These are phyloP conservation scores for Lasioglossum marginatum DNA, from an alignment of 2,888 invertebrate species.

Conservation along the genomic window DNA sequence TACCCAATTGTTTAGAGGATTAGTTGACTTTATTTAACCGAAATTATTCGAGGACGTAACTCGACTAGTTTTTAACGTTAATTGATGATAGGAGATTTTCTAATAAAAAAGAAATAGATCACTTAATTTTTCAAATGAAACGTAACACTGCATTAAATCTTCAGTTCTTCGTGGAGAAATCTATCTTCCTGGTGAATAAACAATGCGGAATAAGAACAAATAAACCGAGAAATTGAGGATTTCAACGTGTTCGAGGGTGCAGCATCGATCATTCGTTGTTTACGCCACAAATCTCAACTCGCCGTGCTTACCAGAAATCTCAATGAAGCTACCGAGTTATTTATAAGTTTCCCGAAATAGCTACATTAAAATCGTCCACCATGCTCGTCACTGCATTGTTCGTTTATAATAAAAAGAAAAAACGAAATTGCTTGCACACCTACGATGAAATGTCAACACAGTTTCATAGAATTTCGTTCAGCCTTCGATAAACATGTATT, in stretches of 20 bases:
- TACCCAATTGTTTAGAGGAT: background rate
- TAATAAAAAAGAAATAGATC: background rate
- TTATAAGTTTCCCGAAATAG: background rate
- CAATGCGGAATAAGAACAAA: background rate
- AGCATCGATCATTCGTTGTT: background rate
- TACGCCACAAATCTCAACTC: background rate
- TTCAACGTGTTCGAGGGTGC: background rate
- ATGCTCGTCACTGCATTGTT: background rate
- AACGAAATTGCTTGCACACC: background rate
- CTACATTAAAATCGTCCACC: constrained; percentile 1
- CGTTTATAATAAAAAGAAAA: background rate
- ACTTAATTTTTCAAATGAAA: background rate
- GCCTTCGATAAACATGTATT: background rate
- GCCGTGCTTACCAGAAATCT: background rate
- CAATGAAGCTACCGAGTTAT: background rate
- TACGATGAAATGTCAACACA: background rate
- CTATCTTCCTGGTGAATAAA: background rate
- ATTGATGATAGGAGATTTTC: no score
- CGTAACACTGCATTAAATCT: background rate
- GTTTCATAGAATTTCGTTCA: background rate
- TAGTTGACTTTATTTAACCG: background rate
- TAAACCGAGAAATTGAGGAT: background rate
- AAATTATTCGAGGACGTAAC: no score
- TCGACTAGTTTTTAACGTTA: no score
- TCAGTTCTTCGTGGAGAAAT: background rate